Percentiles rank a stretch among this genome's conserved stretches.
Evolutionary conservation across 2,113 vertebrate species (phyloP).

Genomic region (Abramis brama): DNA sequence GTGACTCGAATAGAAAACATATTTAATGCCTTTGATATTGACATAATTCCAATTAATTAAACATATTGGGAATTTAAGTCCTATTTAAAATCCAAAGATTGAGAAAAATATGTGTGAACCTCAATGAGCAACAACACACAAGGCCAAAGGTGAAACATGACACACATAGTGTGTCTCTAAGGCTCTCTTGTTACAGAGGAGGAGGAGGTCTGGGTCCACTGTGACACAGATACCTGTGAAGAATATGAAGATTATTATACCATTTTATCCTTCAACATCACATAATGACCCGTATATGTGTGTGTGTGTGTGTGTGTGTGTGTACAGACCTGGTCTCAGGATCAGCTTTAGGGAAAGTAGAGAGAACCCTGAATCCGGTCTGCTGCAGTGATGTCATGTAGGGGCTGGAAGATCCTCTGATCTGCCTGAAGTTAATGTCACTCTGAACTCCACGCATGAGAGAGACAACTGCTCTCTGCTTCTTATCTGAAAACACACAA

Average conservation of each 20-base stretch:
- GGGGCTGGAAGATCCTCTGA: constrained; percentile 67
- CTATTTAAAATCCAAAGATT: not conserved
- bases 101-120: not conserved
- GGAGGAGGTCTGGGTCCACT: constrained; percentile 55
- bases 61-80: not conserved
- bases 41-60: constrained; percentile 3
- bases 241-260: constrained; percentile 19
- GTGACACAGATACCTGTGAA: constrained; percentile 66
- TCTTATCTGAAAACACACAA: constrained; percentile 69
- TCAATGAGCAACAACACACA: not conserved
- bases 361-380: constrained; percentile 58
- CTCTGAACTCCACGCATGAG: constrained; percentile 67
- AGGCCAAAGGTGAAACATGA: not conserved
- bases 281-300: not conserved
- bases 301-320: not conserved
- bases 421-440: constrained; percentile 71
- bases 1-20: not conserved
- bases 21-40: constrained; percentile 17
- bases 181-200: constrained; percentile 52
- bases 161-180: not conserved
- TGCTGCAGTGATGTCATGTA: constrained; percentile 66
- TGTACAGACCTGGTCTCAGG: constrained; percentile 31
- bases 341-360: constrained; percentile 53
- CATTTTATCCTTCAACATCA: not conserved
- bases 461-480: constrained; percentile 65